phyloP scores from a whole-genome alignment of 2,888 invertebrate genomes.

The Blera fallax region DNA sequence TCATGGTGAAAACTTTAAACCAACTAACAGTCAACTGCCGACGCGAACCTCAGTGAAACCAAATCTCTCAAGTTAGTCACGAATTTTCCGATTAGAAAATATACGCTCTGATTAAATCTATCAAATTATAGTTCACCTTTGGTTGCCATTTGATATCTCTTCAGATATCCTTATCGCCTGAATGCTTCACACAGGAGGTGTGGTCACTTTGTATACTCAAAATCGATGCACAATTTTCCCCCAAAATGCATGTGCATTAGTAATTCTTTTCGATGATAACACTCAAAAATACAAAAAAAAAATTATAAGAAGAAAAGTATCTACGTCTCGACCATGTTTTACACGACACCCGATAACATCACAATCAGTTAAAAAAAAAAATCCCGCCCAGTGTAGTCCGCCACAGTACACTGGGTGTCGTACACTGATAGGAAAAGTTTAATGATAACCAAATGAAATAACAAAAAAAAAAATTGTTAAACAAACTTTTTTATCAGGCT shows the following conservation, averaged over 20 bases:
- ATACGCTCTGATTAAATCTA: slow-evolving; percentile 43
- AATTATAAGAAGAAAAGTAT: slow-evolving; percentile 13
- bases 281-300: background rate
- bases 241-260: slow-evolving; percentile 17
- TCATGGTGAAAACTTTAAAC: slow-evolving; percentile 42
- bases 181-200: slow-evolving; percentile 16
- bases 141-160: slow-evolving; percentile 61
- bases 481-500: slow-evolving; percentile 68
- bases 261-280: slow-evolving; percentile 38
- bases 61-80: slow-evolving; percentile 7
- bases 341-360: slow-evolving; percentile 59
- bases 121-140: slow-evolving; percentile 62
- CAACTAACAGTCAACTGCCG: slow-evolving; percentile 41
- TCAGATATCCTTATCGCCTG: slow-evolving; percentile 57
- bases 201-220: slow-evolving; percentile 2
- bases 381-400: slow-evolving; percentile 5
- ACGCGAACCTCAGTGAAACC: background rate
- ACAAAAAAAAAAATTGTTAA: slow-evolving; percentile 46
- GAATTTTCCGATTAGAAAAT: slow-evolving; percentile 46
- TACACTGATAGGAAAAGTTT: slow-evolving; percentile 69
- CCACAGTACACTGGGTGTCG: slow-evolving; percentile 6
- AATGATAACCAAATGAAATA: slow-evolving; percentile 67
- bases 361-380: slow-evolving; percentile 59
- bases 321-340: slow-evolving; percentile 57
- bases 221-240: slow-evolving; percentile 19